Evolutionary conservation across 2,113 vertebrate species (phyloP).

Genomic region (Solea senegalensis): DNA sequence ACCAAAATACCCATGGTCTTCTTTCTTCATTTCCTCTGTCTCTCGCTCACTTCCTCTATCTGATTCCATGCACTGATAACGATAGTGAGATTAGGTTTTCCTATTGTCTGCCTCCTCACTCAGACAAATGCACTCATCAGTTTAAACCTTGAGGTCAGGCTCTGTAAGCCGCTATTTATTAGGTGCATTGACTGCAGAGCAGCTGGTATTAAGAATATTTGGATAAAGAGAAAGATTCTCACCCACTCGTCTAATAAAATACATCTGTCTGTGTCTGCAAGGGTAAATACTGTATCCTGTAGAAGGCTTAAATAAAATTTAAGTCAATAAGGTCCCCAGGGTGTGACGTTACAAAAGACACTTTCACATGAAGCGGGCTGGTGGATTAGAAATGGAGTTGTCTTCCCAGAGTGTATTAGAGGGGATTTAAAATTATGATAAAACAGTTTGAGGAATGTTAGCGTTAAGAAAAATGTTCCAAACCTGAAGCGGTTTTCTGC

Average conservation of each 20-base stretch:
- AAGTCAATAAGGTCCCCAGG: slow-evolving; percentile 58
- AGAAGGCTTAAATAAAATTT: slow-evolving; percentile 40
- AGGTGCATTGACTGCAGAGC: slow-evolving; percentile 86
- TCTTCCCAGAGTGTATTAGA: background rate
- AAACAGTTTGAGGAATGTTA: slow-evolving; percentile 6
- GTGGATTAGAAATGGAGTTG: slow-evolving; percentile 20
- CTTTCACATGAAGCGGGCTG: slow-evolving; percentile 36
- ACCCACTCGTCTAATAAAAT: slow-evolving; percentile 75
- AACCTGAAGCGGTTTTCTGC: background rate
- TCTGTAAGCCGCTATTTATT: slow-evolving; percentile 90
- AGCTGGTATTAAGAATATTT: slow-evolving; percentile 83
- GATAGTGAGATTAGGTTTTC: slow-evolving; percentile 65
- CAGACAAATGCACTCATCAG: slow-evolving; percentile 84
- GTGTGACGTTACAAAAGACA: slow-evolving; percentile 47
- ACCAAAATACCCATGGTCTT: slow-evolving; percentile 53
- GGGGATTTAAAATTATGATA: slow-evolving; percentile 4
- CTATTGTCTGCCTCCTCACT: slow-evolving; percentile 65
- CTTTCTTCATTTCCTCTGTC: slow-evolving; percentile 69
- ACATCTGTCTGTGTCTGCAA: slow-evolving; percentile 57
- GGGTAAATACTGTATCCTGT: slow-evolving; percentile 57
- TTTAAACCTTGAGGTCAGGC: slow-evolving; percentile 78
- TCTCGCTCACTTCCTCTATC: slow-evolving; percentile 48
- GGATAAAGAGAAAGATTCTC: slow-evolving; percentile 83
- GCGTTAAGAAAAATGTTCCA: background rate
- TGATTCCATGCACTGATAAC: slow-evolving; percentile 57